Conservation (phyloP, 2,888 invertebrate genomes). For the Phorcus lineatus region DNA sequence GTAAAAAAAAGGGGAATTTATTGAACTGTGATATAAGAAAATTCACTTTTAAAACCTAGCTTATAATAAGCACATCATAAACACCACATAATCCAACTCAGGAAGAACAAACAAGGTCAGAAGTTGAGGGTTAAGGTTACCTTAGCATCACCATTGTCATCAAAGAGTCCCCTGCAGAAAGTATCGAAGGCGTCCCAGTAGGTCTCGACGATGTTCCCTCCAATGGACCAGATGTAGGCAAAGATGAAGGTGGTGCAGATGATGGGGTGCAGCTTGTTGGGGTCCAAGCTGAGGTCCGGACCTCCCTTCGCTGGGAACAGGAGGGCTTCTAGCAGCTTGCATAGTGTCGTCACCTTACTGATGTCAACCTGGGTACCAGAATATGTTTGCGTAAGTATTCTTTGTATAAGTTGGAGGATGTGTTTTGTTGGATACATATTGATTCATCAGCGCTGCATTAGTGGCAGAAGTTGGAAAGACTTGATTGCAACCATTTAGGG, state of each 20-base stretch:
- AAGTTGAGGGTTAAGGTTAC: conserved; percentile 45
- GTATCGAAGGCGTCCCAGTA: conserved; percentile 84
- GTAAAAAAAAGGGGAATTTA: no score
- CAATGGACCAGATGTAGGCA: conserved; percentile 88
- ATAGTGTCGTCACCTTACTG: conserved; percentile 87
- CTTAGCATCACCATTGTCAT: conserved; percentile 83
- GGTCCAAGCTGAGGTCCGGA: conserved; percentile 80
- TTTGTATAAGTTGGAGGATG: no score
- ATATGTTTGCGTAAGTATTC: no score
- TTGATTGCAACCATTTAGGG: no score
- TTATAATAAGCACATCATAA: no score
- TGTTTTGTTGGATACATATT: no score
- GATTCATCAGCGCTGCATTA: no score
- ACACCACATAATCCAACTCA: no score
- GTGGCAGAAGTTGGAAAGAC: no score
- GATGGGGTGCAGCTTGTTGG: conserved; percentile 79
- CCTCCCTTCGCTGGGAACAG: conserved; percentile 80
- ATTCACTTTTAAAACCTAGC: no score
- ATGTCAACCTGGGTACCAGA: conserved; percentile 82
- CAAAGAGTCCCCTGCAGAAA: conserved; percentile 83
- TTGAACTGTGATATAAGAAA: no score
- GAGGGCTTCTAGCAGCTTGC: conserved; percentile 84
- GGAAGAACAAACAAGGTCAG: no score
- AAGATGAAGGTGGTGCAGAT: conserved; percentile 88
- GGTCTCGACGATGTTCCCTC: conserved; percentile 87